Conservation (phyloP, 2,113 vertebrate species). For the Microcebus jonahi region DNA sequence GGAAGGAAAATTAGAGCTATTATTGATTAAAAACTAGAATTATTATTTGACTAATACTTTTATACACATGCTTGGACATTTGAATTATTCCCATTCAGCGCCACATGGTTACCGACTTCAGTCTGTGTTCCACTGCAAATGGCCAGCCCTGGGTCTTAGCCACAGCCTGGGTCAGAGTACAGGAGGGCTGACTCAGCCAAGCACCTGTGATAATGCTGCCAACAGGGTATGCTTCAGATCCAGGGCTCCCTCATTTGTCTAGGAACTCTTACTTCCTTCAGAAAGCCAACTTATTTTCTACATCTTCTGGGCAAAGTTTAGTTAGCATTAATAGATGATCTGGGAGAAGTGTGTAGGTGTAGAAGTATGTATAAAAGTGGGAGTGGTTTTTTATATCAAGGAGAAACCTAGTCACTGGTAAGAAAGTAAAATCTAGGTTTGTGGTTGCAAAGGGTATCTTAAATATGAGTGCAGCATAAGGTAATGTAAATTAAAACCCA, state of each 20-base stretch:
- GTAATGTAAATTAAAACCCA: slow-evolving; percentile 50
- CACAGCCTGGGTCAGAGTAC: neutral
- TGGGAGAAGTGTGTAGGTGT: neutral
- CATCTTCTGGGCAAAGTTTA: slow-evolving; percentile 2
- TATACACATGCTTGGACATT: neutral
- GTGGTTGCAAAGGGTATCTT: slow-evolving; percentile 27
- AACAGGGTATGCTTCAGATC: neutral
- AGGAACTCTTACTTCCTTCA: neutral
- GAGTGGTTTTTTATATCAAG: neutral
- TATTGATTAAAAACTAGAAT: neutral
- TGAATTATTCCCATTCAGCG: slow-evolving; percentile 13
- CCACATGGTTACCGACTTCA: neutral
- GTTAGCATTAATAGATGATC: neutral
- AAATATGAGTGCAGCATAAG: slow-evolving; percentile 32
- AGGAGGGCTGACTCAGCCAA: neutral
- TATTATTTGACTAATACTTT: slow-evolving; percentile 43
- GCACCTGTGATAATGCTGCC: neutral
- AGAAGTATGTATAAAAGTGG: neutral
- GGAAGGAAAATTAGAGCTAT: slow-evolving; percentile 19
- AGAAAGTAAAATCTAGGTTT: slow-evolving; percentile 42
- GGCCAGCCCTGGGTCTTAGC: neutral
- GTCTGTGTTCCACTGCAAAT: neutral
- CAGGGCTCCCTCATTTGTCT: neutral
- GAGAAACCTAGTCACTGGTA: slow-evolving; percentile 1
- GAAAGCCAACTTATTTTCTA: slow-evolving; percentile 13